Evolutionary conservation across 1,140 invertebrate genomes (phyloP), one percentile per base, ranked within the genome.

Genomic region (Halictus rubicundus): DNA sequence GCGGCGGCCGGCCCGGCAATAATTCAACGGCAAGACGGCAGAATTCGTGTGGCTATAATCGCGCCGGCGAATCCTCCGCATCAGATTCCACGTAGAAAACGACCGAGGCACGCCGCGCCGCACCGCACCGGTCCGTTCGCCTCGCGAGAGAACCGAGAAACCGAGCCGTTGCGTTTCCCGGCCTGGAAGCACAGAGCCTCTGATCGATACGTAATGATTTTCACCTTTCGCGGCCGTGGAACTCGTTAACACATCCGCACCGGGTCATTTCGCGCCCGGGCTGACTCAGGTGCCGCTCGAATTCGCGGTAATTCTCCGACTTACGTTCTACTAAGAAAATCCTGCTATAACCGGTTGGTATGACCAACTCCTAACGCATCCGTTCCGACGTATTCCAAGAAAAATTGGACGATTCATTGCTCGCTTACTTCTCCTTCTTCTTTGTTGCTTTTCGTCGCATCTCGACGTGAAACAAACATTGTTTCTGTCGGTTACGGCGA

Each of bases 41-140:
- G 71, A 76, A 80, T 83, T 83, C 71, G 81, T 64, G 65, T 64
- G 65, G 63, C 68, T 80, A 71, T 80, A 78, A 84, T 82, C 80
- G 59, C 73, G 68, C 16, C 49, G 21, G 52, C 59, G 82, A 63
- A 75, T 74, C 61, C 23, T 64, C 39, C 19, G 27, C 59, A 39
- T 37, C 46, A 25, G 10, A 6, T 52, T 61, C 19, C 21, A 46
- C 46, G 39, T 59, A 9, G 74, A 74, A 80, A 82, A 80, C 37
- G 57, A 65, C 69, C 37, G 70, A 21, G 42, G 9, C 49, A 6
- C 49, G 49, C 14, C 16, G 49, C 14, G 49, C 14, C 14, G 49
- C 49, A 5, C 2, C 19, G 49, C 14, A 16, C 4, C 61, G 57
- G 21, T 2, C 21, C 68, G 64, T 6, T 49, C 52, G 64, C 27